phyloP scores from a whole-genome alignment of 2,797 vertebrate genomes.

The Propithecus deckenii region DNA sequence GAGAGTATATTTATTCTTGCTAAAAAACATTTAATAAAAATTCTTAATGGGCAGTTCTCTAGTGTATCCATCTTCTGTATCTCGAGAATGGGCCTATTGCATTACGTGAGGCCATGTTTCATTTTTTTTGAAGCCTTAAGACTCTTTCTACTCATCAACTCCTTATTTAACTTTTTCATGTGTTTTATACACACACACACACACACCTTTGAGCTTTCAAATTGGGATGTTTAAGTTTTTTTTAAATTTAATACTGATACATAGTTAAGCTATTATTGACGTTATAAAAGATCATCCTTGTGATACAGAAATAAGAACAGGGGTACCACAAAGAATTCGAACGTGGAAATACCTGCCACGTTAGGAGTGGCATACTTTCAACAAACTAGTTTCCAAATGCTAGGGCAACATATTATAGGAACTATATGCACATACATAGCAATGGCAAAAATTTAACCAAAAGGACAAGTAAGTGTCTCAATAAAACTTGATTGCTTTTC shows the following conservation, averaged over 20 bases:
- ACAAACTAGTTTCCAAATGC: neutral
- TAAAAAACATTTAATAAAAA: neutral
- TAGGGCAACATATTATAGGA: neutral
- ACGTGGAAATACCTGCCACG: neutral
- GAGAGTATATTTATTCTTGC: neutral
- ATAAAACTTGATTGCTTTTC: neutral
- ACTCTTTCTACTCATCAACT: neutral
- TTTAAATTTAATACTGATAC: neutral
- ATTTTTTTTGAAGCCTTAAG: neutral
- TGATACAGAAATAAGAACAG: constrained; percentile 4
- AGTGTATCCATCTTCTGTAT: neutral
- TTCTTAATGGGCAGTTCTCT: neutral
- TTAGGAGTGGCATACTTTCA: neutral
- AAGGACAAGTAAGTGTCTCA: neutral
- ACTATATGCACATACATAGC: neutral
- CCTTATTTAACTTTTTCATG: neutral
- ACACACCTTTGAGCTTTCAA: neutral
- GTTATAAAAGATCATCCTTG: neutral
- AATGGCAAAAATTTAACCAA: neutral
- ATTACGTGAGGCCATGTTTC: neutral
- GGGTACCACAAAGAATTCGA: constrained; percentile 27
- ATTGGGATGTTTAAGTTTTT: neutral
- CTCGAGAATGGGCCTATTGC: neutral
- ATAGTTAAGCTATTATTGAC: neutral
- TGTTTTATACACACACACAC: too few relatives aligned